These are phyloP conservation scores for Balaenoptera acutorostrata DNA, from an alignment of 2,113 vertebrate genomes.

Conservation along the genomic window DNA sequence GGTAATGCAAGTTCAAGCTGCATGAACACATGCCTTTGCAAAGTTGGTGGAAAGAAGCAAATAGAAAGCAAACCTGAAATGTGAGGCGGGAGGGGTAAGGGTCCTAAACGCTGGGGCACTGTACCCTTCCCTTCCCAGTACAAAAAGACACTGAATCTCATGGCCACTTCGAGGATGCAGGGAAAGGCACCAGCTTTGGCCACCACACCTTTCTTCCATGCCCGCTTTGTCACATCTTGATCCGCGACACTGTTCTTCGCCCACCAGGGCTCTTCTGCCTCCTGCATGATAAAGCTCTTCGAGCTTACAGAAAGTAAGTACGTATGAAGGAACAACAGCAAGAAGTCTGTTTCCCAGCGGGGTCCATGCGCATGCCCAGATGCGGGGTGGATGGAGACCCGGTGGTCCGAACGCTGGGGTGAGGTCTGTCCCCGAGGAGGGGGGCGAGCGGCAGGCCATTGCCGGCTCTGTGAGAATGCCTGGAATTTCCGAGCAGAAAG, in stretches of 20 bases:
- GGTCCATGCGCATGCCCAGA: neutral
- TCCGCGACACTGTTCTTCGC: too few species aligned
- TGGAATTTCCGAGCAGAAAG: neutral
- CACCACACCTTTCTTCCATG: too few species aligned
- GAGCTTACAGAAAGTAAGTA: slow-evolving; percentile 7
- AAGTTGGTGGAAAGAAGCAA: neutral
- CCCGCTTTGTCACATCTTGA: too few species aligned
- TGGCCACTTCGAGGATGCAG: fast-evolving
- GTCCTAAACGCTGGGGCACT: fast-evolving
- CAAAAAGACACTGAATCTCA: neutral
- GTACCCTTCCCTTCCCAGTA: fast-evolving
- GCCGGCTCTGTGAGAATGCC: neutral
- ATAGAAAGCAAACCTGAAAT: neutral
- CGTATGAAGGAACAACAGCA: neutral
- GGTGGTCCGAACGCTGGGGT: neutral
- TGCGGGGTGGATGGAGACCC: neutral
- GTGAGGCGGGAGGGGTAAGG: neutral
- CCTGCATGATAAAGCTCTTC: neutral
- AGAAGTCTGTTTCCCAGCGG: neutral
- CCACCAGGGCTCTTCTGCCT: neutral
- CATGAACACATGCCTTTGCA: fast-evolving
- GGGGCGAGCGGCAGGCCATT: neutral
- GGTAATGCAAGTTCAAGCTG: too few species aligned
- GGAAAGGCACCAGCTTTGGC: fast-evolving
- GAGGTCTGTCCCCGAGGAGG: neutral